Conservation (phyloP, 2,888 invertebrate species). For the Peribatodes rhomboidaria region DNA sequence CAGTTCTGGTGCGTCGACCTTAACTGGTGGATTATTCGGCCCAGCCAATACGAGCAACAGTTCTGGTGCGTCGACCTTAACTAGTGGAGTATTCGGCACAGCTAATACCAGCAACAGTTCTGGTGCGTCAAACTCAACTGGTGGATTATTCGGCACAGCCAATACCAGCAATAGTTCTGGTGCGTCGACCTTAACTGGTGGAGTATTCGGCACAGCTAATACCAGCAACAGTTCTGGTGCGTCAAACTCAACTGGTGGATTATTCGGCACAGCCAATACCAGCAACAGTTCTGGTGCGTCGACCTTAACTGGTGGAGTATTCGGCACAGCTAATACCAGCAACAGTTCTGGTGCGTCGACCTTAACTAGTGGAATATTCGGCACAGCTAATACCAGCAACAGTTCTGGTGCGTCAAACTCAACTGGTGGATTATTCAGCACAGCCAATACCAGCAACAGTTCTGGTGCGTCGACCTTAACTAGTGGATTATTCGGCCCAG, state of each 20-base stretch:
- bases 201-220: not conserved
- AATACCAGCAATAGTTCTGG: not conserved
- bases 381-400: not conserved
- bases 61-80: too few relatives aligned
- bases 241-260: too few relatives aligned
- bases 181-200: not conserved
- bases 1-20: not conserved
- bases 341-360: not conserved
- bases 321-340: not conserved
- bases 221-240: not conserved
- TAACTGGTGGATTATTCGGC: not conserved
- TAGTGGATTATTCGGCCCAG: not conserved
- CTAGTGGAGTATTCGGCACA: not conserved
- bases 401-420: not conserved
- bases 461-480: too few relatives aligned
- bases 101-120: not conserved
- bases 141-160: not conserved
- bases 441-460: too few relatives aligned
- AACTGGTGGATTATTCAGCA: not conserved
- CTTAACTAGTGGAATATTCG: not conserved
- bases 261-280: not conserved
- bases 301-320: not conserved
- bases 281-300: not conserved
- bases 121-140: not conserved
- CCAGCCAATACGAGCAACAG: not conserved